Evolutionary conservation across 2,888 invertebrate species (phyloP).

Genomic region (Allolobophora icterica): DNA sequence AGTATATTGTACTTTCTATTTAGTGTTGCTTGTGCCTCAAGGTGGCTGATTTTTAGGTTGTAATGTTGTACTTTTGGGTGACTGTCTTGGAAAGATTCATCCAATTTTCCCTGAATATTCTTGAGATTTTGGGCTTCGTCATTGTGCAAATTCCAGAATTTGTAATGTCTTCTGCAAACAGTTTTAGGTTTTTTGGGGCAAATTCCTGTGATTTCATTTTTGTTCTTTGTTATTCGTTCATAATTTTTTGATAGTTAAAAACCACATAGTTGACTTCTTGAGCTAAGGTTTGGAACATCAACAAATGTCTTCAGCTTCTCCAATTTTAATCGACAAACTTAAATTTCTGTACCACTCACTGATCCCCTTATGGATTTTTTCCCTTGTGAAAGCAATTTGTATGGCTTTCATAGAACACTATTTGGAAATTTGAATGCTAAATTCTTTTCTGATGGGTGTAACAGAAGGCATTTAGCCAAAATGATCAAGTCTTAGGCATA

Average conservation of each 20-base stretch:
- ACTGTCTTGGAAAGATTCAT: neutral
- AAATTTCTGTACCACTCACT: neutral
- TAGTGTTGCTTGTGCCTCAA: neutral
- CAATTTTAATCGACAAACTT: neutral
- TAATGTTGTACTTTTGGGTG: neutral
- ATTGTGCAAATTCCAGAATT: neutral
- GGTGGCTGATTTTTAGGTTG: neutral
- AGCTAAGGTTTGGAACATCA: neutral
- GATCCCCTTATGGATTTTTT: neutral
- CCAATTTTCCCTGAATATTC: neutral
- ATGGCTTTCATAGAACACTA: neutral
- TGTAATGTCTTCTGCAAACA: neutral
- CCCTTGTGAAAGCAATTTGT: neutral
- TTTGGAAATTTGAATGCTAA: neutral
- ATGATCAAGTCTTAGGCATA: neutral
- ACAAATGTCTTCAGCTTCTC: too few relatives aligned
- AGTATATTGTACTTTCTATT: neutral
- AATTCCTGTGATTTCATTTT: neutral
- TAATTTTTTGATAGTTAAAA: neutral
- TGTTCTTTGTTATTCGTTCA: neutral
- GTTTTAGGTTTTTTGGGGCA: neutral
- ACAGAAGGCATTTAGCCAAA: neutral
- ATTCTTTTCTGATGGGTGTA: neutral
- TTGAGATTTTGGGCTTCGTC: neutral
- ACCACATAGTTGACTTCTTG: neutral